Evolutionary conservation across 2,888 invertebrate species (phyloP).

Genomic region (Sympetrum striolatum): DNA sequence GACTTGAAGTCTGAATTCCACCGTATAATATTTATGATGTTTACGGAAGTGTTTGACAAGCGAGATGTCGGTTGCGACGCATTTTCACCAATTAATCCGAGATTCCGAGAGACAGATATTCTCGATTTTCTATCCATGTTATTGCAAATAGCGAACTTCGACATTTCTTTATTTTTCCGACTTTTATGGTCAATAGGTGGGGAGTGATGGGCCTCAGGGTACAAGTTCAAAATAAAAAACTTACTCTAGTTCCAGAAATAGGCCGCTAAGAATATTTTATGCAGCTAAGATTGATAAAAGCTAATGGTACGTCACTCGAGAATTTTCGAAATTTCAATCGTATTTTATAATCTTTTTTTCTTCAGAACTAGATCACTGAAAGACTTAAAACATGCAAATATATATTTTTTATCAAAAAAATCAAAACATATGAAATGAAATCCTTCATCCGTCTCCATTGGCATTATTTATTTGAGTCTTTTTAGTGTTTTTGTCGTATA

Average conservation of each 20-base stretch:
- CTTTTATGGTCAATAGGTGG: not conserved
- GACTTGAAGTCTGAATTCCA: not conserved
- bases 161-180: not conserved
- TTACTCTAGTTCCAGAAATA: not conserved
- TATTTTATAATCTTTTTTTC: not conserved
- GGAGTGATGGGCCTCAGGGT: not conserved
- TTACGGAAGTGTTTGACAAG: not conserved
- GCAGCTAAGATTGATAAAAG: not conserved
- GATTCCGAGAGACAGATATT: not conserved
- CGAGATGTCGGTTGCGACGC: not conserved
- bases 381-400: no score
- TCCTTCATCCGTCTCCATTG: no score
- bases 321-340: not conserved
- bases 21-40: not conserved
- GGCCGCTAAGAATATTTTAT: not conserved
- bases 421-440: no score
- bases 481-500: no score
- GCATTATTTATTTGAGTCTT: no score
- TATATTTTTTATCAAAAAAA: no score
- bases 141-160: not conserved
- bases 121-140: not conserved
- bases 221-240: not conserved
- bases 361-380: not conserved
- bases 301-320: not conserved
- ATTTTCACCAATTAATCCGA: not conserved